Base-by-base conservation (phyloP, 2,888 invertebrate species). In the Phengaris alcon region DNA sequence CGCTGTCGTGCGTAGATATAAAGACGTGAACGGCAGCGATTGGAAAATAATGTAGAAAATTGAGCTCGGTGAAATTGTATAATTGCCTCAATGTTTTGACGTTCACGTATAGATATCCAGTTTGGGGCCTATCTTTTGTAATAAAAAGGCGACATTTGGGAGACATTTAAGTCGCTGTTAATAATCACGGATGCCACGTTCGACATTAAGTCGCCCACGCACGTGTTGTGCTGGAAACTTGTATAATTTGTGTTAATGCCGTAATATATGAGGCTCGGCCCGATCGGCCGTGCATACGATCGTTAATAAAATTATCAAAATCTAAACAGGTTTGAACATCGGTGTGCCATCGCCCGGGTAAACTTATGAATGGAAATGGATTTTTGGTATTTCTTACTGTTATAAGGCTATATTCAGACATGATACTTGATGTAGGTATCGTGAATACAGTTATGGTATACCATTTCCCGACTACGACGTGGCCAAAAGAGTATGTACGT, bases 231-330 rank as follows among this genome's bases (percentile, higher is more conserved):
- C 35, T 92, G 90, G 87, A 90, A 91, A 91, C 88, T 91, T 86
- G 91, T 93, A 93, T 93, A 93, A 93, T 92, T 93, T 93, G 93
- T 93, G 93, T 91, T 93, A 93, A 93, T 90, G 90, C 92, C 79
- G 87, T 93, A 93, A 93, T 92, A 93, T 93, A 93, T 92, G 93
- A 88, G 88, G 88, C 85, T 90, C 89, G 87, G 87, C 87, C 86
- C 87, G 85, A 85, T 84, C 89, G 86, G 87, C 88, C 90, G 84
- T 89, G 87, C 88, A 88, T 90, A 88, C 86, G 91, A 88, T 90
- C 91, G 90, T 93, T 93, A 93, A 92, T 93, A 93, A 93, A 93
- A 93, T 93, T 91, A 93, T 93, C 93, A 93, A 93, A 92, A 91
- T 90, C 91, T 87, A 92, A 93, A 93, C 93, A 86, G 92, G 93